These are phyloP conservation scores for Oryctolagus cuniculus DNA, from an alignment of 2,113 vertebrate genomes.

Conservation along the genomic window mOryCun1.1 NC_091437.1:67502001-67502500, in stretches of 20 bases:
- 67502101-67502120: background rate
- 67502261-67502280: background rate
- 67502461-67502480: too few relatives aligned
- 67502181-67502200: background rate
- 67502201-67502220: background rate
- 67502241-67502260: background rate
- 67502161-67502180: background rate
- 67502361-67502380: background rate
- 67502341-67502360: background rate
- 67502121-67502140: background rate
- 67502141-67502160: background rate
- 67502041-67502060: background rate
- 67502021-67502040: background rate
- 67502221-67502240: background rate
- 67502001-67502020: background rate
- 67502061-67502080: constrained; percentile 1
- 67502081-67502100: background rate
- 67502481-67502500: background rate
- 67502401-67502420: background rate
- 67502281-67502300: background rate
- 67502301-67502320: background rate
- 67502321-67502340: too few relatives aligned
- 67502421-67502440: background rate
- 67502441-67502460: background rate
- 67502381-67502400: too few relatives aligned